Base-by-base conservation (phyloP, 2,888 invertebrate species). In the Molorchus minor region DNA sequence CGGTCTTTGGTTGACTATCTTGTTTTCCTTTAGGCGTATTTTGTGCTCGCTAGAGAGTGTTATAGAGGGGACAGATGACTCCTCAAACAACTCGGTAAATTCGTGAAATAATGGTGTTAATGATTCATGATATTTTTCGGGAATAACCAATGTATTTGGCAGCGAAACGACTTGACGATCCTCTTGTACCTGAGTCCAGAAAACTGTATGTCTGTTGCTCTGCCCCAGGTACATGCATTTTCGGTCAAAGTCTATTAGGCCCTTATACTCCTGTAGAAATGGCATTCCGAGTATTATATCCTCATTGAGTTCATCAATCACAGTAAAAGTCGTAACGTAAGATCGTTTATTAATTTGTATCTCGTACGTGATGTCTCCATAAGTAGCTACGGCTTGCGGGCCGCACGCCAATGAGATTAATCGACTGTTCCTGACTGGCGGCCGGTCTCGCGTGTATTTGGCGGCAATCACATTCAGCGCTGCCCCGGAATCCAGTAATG, bases 51-150 rank as follows among this genome's bases (percentile, higher is more conserved):
- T n/a, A n/a, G 40, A 40, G 7, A 46, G 19, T 1, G 54, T 58
- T 1, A 44, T 51, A 0, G 51, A 36, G 15, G 51, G 49, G 1
- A n/a, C 8, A 1, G 51, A 20, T 0, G 35, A 35, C 3, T 16
- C 40, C 1, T 43, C 17, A 12, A 56, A 56, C 1, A 57, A 3
- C 7, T 57, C 51, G 3, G 16, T 2, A 17, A 41, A 56, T 4
- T 56, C 56, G 5, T 30, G n/a, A 1, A 56, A 5, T 17, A 56
- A 12, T 1, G 8, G 30, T 2, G 8, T 3, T 30, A 30, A 7
- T 7, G 10, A 10, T 10, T 30, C 2, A n/a, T 2, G 2, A 12
- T 30, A 12, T 30, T 10, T 2, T 30, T 3, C 2, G 2, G 30
- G 3, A 3, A 30, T 7, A 2, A 3, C 12, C 8, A 30, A 30